Evolutionary conservation across 1,140 invertebrate species (phyloP).

Genomic region (Sycophaga agraensis): DNA sequence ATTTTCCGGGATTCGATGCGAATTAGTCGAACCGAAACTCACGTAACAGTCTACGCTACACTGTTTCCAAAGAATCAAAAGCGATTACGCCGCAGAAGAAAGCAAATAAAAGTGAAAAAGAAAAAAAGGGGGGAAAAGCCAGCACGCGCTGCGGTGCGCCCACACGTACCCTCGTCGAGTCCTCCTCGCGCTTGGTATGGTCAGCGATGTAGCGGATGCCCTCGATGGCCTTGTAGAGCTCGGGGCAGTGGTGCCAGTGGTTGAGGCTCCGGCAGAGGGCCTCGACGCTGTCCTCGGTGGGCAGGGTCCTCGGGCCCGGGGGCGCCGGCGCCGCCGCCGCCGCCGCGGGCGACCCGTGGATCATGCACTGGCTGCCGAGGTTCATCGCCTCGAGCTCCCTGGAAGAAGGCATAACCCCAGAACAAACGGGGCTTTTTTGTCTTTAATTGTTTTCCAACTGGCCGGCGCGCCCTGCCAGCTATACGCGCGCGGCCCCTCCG

Average conservation of each 20-base stretch:
- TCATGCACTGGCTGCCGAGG: slow-evolving; percentile 62
- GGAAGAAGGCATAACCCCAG: slow-evolving; percentile 7
- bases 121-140: too few species aligned
- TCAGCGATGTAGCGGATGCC: slow-evolving; percentile 91
- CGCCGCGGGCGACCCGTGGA: slow-evolving; percentile 64
- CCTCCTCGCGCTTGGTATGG: slow-evolving; percentile 88
- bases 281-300: slow-evolving; percentile 52
- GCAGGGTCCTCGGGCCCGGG: slow-evolving; percentile 44
- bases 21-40: too few species aligned
- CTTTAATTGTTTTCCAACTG: background rate
- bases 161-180: slow-evolving; percentile 85
- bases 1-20: too few species aligned
- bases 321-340: slow-evolving; percentile 59
- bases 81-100: too few species aligned
- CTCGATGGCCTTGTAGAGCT: slow-evolving; percentile 88
- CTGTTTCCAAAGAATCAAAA: too few species aligned
- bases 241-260: slow-evolving; percentile 85
- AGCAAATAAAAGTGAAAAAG: too few species aligned
- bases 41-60: too few species aligned
- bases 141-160: too few species aligned
- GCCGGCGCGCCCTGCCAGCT: too few species aligned
- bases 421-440: slow-evolving; percentile 14
- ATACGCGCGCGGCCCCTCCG: too few species aligned
- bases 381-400: slow-evolving; percentile 63
- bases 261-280: slow-evolving; percentile 59